Percentiles rank a stretch among this genome's conserved stretches.
phyloP scores from a whole-genome alignment of 2,888 invertebrate genomes.

The Xylota sylvarum region DNA sequence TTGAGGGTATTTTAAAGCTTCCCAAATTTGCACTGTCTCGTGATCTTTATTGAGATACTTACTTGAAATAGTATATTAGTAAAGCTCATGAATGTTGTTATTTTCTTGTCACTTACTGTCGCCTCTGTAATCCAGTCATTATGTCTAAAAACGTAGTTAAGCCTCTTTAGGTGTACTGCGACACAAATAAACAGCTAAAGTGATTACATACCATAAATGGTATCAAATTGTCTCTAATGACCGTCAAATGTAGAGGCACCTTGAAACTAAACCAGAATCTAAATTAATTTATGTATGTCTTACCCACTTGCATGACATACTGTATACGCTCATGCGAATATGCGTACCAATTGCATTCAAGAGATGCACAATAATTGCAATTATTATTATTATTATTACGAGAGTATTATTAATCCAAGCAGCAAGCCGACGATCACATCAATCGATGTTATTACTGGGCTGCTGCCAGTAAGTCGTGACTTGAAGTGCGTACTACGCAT shows the following conservation, averaged over 20 bases:
- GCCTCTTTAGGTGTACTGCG: background rate
- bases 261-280: background rate
- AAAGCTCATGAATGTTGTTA: too few species aligned
- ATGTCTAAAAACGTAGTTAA: too few species aligned
- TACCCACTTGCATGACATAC: constrained; percentile 28
- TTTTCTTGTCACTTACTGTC: background rate
- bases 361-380: constrained; percentile 53
- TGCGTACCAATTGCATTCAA: constrained; percentile 12
- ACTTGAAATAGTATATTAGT: too few species aligned
- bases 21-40: too few species aligned
- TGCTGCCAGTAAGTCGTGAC: constrained; percentile 30
- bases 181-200: background rate
- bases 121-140: background rate
- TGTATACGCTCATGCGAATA: background rate
- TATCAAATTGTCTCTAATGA: background rate
- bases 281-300: too few species aligned
- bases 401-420: constrained; percentile 57
- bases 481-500: constrained; percentile 68
- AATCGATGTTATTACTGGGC: constrained; percentile 26
- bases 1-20: too few species aligned
- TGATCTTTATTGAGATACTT: too few species aligned
- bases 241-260: background rate
- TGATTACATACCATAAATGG: background rate
- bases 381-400: constrained; percentile 50
- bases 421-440: constrained; percentile 29